Evolutionary conservation across 2,888 invertebrate species (phyloP).

Genomic region (Xylota sylvarum): DNA sequence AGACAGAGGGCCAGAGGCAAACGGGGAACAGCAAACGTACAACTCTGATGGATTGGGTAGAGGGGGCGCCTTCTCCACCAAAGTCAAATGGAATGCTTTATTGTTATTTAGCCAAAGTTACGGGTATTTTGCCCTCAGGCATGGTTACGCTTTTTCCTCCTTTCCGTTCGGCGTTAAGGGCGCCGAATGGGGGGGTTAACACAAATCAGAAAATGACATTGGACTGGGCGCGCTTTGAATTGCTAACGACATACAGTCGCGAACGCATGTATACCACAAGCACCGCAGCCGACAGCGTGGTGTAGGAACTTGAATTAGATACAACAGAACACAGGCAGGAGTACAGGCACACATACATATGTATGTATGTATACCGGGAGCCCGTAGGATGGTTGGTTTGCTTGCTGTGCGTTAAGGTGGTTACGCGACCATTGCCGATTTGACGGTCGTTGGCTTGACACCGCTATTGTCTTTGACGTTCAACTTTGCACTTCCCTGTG

Average conservation of each 20-base stretch:
- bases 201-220: conserved; percentile 54
- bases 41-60: conserved; percentile 51
- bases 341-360: neutral
- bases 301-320: conserved; percentile 61
- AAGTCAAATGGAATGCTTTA: conserved; percentile 76
- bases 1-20: conserved; percentile 22
- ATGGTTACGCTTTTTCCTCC: conserved; percentile 52
- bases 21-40: neutral
- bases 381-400: conserved; percentile 1
- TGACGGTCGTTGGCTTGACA: conserved; percentile 52
- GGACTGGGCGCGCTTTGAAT: conserved; percentile 22
- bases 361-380: too few relatives aligned
- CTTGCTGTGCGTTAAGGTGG: neutral
- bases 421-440: conserved; percentile 28
- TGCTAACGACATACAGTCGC: conserved; percentile 48
- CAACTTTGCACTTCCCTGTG: conserved; percentile 47
- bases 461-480: conserved; percentile 65
- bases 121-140: conserved; percentile 32
- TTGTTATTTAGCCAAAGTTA: conserved; percentile 70
- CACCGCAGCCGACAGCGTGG: conserved; percentile 69
- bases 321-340: conserved; percentile 31
- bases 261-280: conserved; percentile 69
- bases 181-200: neutral
- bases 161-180: neutral
- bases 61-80: neutral